These are phyloP conservation scores for Synodontis membranacea DNA, from an alignment of 2,113 vertebrate genomes.

Conservation along the genomic window DNA sequence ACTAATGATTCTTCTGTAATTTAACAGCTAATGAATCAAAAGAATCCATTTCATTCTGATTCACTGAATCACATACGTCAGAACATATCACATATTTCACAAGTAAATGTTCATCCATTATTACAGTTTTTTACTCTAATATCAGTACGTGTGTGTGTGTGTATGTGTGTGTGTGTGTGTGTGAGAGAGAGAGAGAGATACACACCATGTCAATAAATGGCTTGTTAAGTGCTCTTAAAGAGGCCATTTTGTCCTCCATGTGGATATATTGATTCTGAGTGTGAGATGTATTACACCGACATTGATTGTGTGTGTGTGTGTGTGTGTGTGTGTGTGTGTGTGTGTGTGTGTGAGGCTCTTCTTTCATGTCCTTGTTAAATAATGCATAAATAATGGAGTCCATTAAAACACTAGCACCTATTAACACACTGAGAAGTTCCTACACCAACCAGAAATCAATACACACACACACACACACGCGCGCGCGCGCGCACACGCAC, in stretches of 20 bases:
- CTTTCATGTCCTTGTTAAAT: constrained; percentile 49
- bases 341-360: constrained; percentile 11
- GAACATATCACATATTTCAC: neutral
- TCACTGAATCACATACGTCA: neutral
- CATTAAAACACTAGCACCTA: constrained; percentile 29
- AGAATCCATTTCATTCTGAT: neutral
- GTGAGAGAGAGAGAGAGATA: constrained; percentile 16
- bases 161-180: neutral
- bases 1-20: neutral
- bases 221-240: constrained; percentile 48
- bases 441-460: constrained; percentile 39
- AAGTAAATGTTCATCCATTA: neutral
- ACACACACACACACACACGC: constrained; percentile 16
- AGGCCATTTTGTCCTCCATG: constrained; percentile 48
- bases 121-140: neutral
- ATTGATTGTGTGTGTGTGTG: constrained; percentile 42
- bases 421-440: constrained; percentile 27
- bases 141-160: neutral
- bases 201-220: constrained; percentile 38
- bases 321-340: constrained; percentile 32
- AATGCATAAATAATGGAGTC: constrained; percentile 53
- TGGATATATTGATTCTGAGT: constrained; percentile 47
- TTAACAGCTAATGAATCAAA: neutral
- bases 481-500: neutral
- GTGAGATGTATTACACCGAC: constrained; percentile 13